Conservation (phyloP, 2,888 invertebrate genomes). For the Acrobasis suavella region DNA sequence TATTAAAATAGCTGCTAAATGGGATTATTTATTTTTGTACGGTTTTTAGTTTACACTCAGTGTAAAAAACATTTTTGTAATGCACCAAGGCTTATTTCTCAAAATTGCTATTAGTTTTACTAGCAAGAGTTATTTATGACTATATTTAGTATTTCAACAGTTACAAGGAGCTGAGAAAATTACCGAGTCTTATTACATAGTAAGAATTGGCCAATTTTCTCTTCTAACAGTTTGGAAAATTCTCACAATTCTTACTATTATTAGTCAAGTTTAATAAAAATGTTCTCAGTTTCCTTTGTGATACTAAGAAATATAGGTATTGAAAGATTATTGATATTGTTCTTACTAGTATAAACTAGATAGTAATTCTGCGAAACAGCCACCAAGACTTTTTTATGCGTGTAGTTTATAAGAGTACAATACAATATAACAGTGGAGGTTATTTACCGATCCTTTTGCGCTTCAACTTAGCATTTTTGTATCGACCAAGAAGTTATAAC, state of each 20-base stretch:
- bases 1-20: slow-evolving; percentile 56
- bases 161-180: too few relatives aligned
- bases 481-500: slow-evolving; percentile 11
- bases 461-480: slow-evolving; percentile 12
- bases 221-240: too few relatives aligned
- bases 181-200: too few relatives aligned
- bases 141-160: too few relatives aligned
- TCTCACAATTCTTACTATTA: too few relatives aligned
- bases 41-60: slow-evolving; percentile 54
- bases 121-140: too few relatives aligned
- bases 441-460: slow-evolving; percentile 8
- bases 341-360: background rate
- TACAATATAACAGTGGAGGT: slow-evolving; percentile 15
- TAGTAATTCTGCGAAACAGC: slow-evolving; percentile 2
- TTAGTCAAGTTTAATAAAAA: too few relatives aligned
- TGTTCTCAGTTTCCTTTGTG: too few relatives aligned
- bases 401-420: slow-evolving; percentile 28
- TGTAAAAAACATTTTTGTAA: slow-evolving; percentile 42
- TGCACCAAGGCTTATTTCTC: slow-evolving; percentile 47
- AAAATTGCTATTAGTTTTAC: background rate
- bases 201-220: too few relatives aligned
- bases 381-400: slow-evolving; percentile 50
- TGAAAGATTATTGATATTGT: too few relatives aligned
- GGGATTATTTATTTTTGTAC: slow-evolving; percentile 71
- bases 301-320: too few relatives aligned